A percentile compares a stretch with the other conserved stretches of the same genome.
phyloP scores from a whole-genome alignment of 2,888 invertebrate genomes.

The Alloscopus bannaensis region DNA sequence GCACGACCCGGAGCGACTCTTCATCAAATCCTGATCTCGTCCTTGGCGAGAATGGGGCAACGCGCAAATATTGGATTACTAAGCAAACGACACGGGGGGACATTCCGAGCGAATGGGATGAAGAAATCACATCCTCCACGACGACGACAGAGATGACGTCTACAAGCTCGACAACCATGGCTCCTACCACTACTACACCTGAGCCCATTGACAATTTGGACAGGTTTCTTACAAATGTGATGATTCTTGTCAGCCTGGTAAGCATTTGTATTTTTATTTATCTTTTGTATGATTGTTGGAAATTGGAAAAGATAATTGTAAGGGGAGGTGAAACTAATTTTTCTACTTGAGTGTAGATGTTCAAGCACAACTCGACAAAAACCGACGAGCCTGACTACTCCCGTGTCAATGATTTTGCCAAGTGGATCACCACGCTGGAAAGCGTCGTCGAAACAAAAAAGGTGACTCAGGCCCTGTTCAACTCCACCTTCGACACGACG shows the following conservation, averaged over 20 bases:
- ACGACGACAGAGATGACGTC: conserved; percentile 61
- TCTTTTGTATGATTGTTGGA: neutral
- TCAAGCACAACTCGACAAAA: conserved; percentile 70
- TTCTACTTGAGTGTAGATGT: conserved; percentile 36
- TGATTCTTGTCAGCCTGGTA: conserved; percentile 64
- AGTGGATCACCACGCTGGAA: conserved; percentile 70
- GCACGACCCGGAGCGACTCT: conserved; percentile 9
- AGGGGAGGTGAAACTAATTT: too few relatives aligned
- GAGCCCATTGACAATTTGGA: conserved; percentile 69
- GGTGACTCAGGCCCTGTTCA: conserved; percentile 63
- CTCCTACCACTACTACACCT: conserved; percentile 39
- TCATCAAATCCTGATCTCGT: conserved; percentile 11
- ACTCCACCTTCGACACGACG: conserved; percentile 69
- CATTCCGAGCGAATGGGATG: conserved; percentile 68
- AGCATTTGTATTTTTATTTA: neutral
- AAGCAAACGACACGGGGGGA: conserved; percentile 71
- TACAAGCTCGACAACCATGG: conserved; percentile 41
- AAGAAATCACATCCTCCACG: conserved; percentile 63
- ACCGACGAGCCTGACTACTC: conserved; percentile 68
- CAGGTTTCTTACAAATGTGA: conserved; percentile 70
- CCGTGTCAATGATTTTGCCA: conserved; percentile 68
- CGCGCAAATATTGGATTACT: conserved; percentile 51
- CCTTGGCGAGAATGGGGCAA: conserved; percentile 53
- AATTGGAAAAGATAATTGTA: too few relatives aligned
- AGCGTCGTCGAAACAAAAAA: conserved; percentile 68